Conservation (phyloP, 2,888 invertebrate species). For the Pandemis heparana region DNA sequence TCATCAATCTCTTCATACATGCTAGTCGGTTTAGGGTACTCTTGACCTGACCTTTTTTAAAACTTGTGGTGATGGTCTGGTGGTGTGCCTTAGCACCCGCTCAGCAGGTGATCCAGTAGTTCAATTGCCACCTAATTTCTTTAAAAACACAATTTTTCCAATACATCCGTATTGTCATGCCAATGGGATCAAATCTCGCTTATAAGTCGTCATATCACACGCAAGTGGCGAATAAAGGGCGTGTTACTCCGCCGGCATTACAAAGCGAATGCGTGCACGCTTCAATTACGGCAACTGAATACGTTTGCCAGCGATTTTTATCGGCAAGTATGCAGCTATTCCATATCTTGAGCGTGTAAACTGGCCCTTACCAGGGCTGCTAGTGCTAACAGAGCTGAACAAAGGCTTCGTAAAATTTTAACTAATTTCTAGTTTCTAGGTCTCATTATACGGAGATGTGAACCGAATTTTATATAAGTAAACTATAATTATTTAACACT, state of each 20-base stretch:
- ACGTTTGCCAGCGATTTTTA: constrained; percentile 34
- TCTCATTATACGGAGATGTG: no score
- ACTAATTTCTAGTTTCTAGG: not conserved
- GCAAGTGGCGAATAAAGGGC: not conserved
- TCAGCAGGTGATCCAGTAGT: no score
- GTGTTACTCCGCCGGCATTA: constrained; percentile 18
- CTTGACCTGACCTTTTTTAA: no score
- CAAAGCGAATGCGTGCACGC: constrained; percentile 35
- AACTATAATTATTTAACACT: no score
- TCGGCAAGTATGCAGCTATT: constrained; percentile 34
- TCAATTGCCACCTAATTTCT: no score
- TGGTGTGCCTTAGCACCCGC: no score
- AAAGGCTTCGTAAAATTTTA: not conserved
- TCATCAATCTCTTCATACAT: no score
- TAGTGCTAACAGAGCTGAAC: not conserved
- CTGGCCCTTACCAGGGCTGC: constrained; percentile 15
- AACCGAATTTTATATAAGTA: no score
- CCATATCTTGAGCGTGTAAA: constrained; percentile 3
- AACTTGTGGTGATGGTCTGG: no score
- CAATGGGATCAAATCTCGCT: not conserved
- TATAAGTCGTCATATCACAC: not conserved
- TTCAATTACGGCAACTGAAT: constrained; percentile 36
- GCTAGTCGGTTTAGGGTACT: no score
- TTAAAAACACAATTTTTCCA: not conserved
- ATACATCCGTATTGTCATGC: not conserved